Evolutionary conservation across 2,797 vertebrate species (phyloP).

Genomic region (Myotis findleyi): DNA sequence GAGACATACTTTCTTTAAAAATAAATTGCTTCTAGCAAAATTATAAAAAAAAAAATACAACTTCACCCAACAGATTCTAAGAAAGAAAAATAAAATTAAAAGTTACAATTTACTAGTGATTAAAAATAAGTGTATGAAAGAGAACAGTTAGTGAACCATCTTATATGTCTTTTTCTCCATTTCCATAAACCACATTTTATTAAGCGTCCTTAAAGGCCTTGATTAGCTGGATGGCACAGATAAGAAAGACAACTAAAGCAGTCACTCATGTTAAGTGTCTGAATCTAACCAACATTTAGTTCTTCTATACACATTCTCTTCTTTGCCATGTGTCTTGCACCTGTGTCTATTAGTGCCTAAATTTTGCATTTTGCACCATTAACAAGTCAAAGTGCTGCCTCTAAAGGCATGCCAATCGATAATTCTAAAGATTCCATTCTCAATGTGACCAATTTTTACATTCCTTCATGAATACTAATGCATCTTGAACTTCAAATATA

Average conservation of each 20-base stretch:
- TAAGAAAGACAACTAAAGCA: conserved; percentile 35
- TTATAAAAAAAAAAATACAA: conserved; percentile 76
- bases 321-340: conserved; percentile 10
- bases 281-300: conserved; percentile 36
- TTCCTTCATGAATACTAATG: conserved; percentile 45
- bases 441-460: background rate
- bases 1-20: conserved; percentile 85
- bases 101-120: conserved; percentile 68
- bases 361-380: conserved; percentile 11
- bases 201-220: background rate
- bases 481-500: conserved; percentile 17
- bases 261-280: background rate
- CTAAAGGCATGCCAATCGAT: background rate
- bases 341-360: background rate
- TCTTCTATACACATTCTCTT: background rate
- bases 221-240: background rate
- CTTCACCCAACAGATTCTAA: conserved; percentile 72
- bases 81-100: conserved; percentile 72
- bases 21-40: conserved; percentile 73
- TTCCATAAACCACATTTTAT: conserved; percentile 15
- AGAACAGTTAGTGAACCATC: conserved; percentile 21
- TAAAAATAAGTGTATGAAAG: conserved; percentile 56
- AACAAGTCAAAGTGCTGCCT: background rate
- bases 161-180: background rate
- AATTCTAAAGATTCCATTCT: conserved; percentile 36